Base-by-base conservation (phyloP, 2,113 vertebrate genomes). In the Limnothrissa miodon region DNA sequence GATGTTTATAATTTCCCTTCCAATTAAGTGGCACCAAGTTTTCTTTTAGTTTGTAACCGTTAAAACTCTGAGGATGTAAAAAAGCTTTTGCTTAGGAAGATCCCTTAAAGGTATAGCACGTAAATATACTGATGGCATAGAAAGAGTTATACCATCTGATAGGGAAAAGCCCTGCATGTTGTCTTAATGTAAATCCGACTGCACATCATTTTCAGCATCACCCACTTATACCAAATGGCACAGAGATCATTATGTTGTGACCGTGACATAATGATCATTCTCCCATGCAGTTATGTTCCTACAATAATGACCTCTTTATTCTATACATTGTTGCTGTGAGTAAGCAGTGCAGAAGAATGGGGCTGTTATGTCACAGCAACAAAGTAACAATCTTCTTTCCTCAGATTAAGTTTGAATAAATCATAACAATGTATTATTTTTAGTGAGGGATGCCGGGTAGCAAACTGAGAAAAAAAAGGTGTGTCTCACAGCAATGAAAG, bases 201-300 rank as follows among this genome's bases (percentile, higher is more conserved):
- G 9, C 59, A 56, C 19, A 56, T 23, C 0, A 56, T 13, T 74
- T 15, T 36, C n/a, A 74, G 66, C 66, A 74, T 74, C 66, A 10
- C 33, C 66, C 66, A 74, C 66, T 39, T 74, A 39, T 36, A 74
- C 66, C 13, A 36, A 74, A 74, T 36, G 66, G 66, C 10, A 39
- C 29, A 15, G 66, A 4, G 66, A 74, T 74, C 10, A 36, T 74
- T 74, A 74, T 29, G 29, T 33, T 74, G 66, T 74, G 66, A 33
- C 66, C 29, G 36, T 74, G 29, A 4, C 66, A 74, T 74, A 74
- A 74, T 74, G 66, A 74, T 74, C 66, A 74, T 33, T 74, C 66
- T 36, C 33, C 66, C 66, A 36, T 39, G 66, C 66, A 74, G 66
- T 74, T 74, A 74, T 33, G 66, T 15, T 36, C 66, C 29, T 33